Evolutionary conservation across 2,888 invertebrate genomes (phyloP).

Genomic region (Andrena fulva): DNA sequence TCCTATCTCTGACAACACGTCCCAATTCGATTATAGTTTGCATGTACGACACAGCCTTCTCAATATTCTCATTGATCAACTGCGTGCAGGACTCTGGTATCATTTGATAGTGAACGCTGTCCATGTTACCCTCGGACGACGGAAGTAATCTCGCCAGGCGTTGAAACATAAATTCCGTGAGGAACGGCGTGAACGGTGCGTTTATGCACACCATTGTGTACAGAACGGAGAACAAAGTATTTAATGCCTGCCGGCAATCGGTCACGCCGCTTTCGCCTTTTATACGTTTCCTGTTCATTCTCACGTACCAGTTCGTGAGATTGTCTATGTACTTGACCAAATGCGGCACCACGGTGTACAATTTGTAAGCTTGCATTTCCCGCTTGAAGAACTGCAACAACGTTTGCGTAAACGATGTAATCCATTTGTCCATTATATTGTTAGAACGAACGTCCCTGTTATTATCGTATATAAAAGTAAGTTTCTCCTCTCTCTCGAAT

Average conservation of each 20-base stretch:
- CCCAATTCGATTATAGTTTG: constrained; percentile 98
- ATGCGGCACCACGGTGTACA: constrained; percentile 97
- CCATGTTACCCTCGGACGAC: constrained; percentile 85
- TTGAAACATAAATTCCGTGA: constrained; percentile 98
- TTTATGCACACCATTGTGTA: constrained; percentile 96
- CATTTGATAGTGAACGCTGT: constrained; percentile 97
- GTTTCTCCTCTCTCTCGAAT: constrained; percentile 89
- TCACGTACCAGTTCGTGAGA: constrained; percentile 99
- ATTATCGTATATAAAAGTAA: constrained; percentile 83
- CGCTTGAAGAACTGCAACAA: constrained; percentile 93
- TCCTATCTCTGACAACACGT: constrained; percentile 95
- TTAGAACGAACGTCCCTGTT: constrained; percentile 69
- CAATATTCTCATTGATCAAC: constrained; percentile 94
- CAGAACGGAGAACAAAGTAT: constrained; percentile 95
- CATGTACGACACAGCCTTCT: constrained; percentile 96
- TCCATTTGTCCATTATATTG: constrained; percentile 99
- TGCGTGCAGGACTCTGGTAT: constrained; percentile 90
- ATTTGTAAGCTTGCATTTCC: constrained; percentile 97
- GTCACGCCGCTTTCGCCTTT: constrained; percentile 94
- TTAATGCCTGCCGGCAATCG: constrained; percentile 94
- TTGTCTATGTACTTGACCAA: constrained; percentile 98
- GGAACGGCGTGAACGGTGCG: constrained; percentile 99
- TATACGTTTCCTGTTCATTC: constrained; percentile 97
- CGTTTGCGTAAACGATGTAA: constrained; percentile 97
- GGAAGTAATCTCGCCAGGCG: constrained; percentile 90